Evolutionary conservation across 2,113 vertebrate species (phyloP).

Genomic region (Atrichornis clamosus): DNA sequence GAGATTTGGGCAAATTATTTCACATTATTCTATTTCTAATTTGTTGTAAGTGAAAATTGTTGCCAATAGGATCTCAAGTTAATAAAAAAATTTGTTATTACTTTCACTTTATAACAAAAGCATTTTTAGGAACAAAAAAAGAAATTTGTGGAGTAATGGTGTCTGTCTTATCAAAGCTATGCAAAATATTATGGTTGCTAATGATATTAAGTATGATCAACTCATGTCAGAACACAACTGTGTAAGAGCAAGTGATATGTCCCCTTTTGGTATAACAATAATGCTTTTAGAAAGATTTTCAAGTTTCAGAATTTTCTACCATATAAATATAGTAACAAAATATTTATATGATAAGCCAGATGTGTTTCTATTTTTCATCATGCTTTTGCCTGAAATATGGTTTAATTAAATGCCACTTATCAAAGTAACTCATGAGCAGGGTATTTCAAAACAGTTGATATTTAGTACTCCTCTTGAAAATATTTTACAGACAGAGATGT

Average conservation of each 20-base stretch:
- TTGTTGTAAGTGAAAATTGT: background rate
- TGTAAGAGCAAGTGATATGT: background rate
- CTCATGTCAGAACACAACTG: background rate
- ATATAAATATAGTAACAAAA: background rate
- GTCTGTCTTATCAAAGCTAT: background rate
- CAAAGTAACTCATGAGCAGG: background rate
- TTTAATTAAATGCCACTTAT: background rate
- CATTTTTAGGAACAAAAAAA: background rate
- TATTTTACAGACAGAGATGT: background rate
- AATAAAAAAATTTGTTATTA: background rate
- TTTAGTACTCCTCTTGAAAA: background rate
- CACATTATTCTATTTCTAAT: background rate
- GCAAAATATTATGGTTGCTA: background rate
- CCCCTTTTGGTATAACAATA: background rate
- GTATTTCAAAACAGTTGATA: background rate
- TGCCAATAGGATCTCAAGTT: background rate
- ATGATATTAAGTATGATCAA: background rate
- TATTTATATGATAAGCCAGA: background rate
- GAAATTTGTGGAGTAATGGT: background rate
- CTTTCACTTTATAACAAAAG: background rate
- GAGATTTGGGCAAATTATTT: background rate
- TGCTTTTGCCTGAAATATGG: background rate
- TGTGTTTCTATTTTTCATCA: background rate
- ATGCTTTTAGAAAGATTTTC: constrained; percentile 15
- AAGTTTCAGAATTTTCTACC: background rate